A percentile compares a stretch with the other conserved stretches of the same genome.
Evolutionary conservation across 2,113 vertebrate species (phyloP).

Genomic region (Tricholaema leucomelas): DNA sequence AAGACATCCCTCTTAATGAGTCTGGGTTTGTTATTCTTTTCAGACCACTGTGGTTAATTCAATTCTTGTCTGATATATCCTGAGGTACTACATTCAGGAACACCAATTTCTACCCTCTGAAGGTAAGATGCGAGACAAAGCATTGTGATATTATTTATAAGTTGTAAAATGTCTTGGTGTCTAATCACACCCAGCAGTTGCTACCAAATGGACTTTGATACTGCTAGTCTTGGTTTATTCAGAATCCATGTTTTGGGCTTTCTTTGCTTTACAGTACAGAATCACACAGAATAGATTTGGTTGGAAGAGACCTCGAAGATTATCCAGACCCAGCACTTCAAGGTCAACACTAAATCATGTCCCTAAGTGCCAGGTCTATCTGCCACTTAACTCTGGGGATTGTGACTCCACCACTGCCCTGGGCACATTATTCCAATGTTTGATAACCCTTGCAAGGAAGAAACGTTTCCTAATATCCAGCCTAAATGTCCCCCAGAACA

Average conservation of each 20-base stretch:
- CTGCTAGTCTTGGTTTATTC: background rate
- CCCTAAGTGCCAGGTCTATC: too few relatives aligned
- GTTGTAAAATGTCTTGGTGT: background rate
- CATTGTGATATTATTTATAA: background rate
- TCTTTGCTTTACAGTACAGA: background rate
- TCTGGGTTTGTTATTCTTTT: background rate
- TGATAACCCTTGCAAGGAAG: too few relatives aligned
- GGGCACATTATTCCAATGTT: too few relatives aligned
- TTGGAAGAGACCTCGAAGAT: too few relatives aligned
- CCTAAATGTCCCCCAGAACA: too few relatives aligned
- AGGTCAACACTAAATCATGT: too few relatives aligned
- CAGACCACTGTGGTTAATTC: background rate
- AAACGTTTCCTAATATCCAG: too few relatives aligned
- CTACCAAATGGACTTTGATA: background rate
- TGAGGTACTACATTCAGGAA: background rate
- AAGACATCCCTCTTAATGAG: background rate
- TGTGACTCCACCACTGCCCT: too few relatives aligned
- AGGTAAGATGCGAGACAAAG: background rate
- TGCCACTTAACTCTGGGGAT: too few relatives aligned
- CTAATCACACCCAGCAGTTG: background rate
- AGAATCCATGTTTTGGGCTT: background rate
- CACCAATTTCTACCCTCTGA: background rate
- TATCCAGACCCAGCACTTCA: too few relatives aligned
- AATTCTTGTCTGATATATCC: background rate
- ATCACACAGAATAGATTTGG: too few relatives aligned